phyloP scores from a whole-genome alignment of 2,888 invertebrate genomes.

The Chrysina gloriosa region DNA sequence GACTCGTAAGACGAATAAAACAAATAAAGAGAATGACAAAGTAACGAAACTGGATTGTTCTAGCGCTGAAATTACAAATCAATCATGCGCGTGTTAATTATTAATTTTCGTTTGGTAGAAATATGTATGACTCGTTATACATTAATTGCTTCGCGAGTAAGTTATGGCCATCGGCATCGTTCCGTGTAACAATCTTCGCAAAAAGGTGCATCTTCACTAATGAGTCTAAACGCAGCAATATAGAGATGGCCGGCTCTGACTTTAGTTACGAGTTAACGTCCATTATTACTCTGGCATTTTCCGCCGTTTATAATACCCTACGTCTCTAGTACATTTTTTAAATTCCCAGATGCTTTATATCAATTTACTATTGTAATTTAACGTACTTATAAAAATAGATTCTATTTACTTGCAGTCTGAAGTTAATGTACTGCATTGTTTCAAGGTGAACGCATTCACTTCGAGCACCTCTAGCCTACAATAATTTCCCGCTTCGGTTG shows the following conservation, averaged over 20 bases:
- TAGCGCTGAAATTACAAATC: background rate
- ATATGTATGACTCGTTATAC: no score
- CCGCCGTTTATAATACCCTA: background rate
- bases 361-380: slow-evolving; percentile 30
- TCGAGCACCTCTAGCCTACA: slow-evolving; percentile 27
- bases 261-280: slow-evolving; percentile 4
- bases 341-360: slow-evolving; percentile 17
- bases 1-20: slow-evolving; percentile 8
- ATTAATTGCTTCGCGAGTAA: no score
- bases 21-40: slow-evolving; percentile 3
- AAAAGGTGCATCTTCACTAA: background rate
- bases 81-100: background rate
- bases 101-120: background rate
- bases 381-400: slow-evolving; percentile 23
- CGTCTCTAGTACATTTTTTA: slow-evolving; percentile 1
- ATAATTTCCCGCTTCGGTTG: slow-evolving; percentile 20
- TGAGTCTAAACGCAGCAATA: background rate
- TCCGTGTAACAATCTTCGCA: no score
- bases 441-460: slow-evolving; percentile 46
- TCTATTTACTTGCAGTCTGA: slow-evolving; percentile 18
- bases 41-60: slow-evolving; percentile 8
- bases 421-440: slow-evolving; percentile 33
- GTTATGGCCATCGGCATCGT: no score
- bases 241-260: no score
- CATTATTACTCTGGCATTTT: slow-evolving; percentile 2